Evolutionary conservation across 2,888 invertebrate genomes (phyloP).

Genomic region (Drosophila lacicola): DNA sequence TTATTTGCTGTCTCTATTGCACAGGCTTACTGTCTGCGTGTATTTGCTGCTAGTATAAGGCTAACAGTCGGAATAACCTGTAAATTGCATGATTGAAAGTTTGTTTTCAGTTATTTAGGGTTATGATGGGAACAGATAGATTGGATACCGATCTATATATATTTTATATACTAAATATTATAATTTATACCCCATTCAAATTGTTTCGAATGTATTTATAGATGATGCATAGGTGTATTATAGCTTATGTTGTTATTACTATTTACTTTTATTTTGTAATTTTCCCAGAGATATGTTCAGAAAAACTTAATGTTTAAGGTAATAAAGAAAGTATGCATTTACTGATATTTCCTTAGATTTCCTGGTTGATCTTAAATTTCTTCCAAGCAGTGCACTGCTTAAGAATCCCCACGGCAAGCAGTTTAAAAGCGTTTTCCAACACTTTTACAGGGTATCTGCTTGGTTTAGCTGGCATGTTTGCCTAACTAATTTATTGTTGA

Average conservation of each 20-base stretch:
- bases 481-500: constrained; percentile 44
- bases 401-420: not conserved
- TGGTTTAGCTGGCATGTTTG: not conserved
- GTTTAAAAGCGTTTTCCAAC: not conserved
- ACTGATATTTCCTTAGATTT: not conserved
- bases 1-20: constrained; percentile 19
- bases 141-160: too few species aligned
- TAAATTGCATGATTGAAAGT: not conserved
- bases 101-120: too few species aligned
- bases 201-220: too few species aligned
- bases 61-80: constrained; percentile 19
- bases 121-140: too few species aligned
- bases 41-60: constrained; percentile 16
- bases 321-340: not conserved
- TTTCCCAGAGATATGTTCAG: too few species aligned
- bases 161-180: too few species aligned
- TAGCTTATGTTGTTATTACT: too few species aligned
- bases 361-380: not conserved
- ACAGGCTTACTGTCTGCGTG: constrained; percentile 5
- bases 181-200: too few species aligned
- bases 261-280: too few species aligned
- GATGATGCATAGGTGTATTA: too few species aligned
- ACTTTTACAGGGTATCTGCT: constrained; percentile 23
- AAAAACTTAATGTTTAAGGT: too few species aligned
- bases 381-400: constrained; percentile 2